Evolutionary conservation across 2,888 invertebrate genomes (phyloP), one percentile per base, ranked within the genome.

Genomic region (Synanthedon tipuliformis): DNA sequence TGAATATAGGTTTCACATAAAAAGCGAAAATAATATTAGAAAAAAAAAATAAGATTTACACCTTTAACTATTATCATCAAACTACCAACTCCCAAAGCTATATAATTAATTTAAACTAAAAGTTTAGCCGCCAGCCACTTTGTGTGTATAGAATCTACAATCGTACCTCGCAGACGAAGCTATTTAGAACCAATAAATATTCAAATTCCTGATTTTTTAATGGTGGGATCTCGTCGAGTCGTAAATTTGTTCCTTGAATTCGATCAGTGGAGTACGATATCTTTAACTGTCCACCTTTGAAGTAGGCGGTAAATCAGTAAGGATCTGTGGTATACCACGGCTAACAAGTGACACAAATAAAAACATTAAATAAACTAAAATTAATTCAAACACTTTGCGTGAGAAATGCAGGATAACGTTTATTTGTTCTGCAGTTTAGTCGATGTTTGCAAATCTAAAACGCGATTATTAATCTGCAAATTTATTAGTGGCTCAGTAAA

Each of bases 101-200:
- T 34, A 34, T 34, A 34, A 34, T 34, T 34, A 34, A 10, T 34
- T 34, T 34, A 10, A 34, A 34, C 8, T 2, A 34, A 34, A 34
- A 34, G 10, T 45, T n/a, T 45, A 45, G n/a, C 45, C 45, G 13
- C 45, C 15, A 45, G 15, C 45, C 7, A 15, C 8, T 3, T 15
- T 13, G 13, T 45, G 13, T 45, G 8, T 8, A n/a, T 13, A 45
- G 11, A 13, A 5, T 45, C n/a, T 3, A 45, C 13, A 12, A 45
- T 45, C 15, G 45, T n/a, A 45, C 4, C 45, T 45, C 45, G 12
- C 15, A n/a, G 13, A 15, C 12, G 45, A 61, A 63, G 61, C 65
- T 66, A 72, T 75, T 56, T 71, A 75, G 67, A 71, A 66, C 64
- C 64, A 66, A 75, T 75, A 76, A 79, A 75, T 75, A 71, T 68